A percentile compares a stretch with the other conserved stretches of the same genome.
phyloP scores from a whole-genome alignment of 2,888 invertebrate genomes.

The Microplitis manilae region DNA sequence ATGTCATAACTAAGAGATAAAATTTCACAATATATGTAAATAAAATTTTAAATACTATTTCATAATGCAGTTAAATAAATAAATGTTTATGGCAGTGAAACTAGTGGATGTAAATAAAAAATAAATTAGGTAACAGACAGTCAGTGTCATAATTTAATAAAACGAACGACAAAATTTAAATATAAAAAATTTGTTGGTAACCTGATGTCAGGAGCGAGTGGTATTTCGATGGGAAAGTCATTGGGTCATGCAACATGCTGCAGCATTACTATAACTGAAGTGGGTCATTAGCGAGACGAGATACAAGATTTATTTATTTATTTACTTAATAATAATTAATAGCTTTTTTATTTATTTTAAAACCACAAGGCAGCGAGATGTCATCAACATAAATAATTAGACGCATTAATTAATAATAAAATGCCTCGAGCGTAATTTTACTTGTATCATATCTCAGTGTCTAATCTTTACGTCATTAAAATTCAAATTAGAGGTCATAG shows the following conservation, averaged over 20 bases:
- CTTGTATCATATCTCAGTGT: background rate
- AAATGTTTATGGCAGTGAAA: background rate
- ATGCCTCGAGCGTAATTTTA: background rate
- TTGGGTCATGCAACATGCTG: conserved; percentile 56
- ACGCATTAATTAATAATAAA: background rate
- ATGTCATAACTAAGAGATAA: background rate
- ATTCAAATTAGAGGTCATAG: conserved; percentile 1
- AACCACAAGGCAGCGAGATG: background rate
- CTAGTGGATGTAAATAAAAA: conserved; percentile 9
- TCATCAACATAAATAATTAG: background rate
- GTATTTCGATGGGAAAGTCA: conserved; percentile 41
- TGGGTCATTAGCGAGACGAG: conserved; percentile 43
- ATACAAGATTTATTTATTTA: conserved; percentile 1
- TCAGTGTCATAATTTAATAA: background rate
- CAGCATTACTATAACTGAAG: conserved; percentile 45
- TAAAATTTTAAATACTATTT: conserved; percentile 11
- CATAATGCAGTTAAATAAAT: conserved; percentile 3
- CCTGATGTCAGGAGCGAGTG: background rate
- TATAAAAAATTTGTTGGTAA: background rate
- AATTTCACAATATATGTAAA: background rate
- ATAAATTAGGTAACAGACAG: background rate
- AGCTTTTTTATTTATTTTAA: background rate
- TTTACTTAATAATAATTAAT: background rate
- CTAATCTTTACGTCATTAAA: conserved; percentile 10
- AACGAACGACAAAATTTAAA: background rate